phyloP scores from a whole-genome alignment of 1,140 invertebrate species.

The Pseudomyrmex flavicornis region DNA sequence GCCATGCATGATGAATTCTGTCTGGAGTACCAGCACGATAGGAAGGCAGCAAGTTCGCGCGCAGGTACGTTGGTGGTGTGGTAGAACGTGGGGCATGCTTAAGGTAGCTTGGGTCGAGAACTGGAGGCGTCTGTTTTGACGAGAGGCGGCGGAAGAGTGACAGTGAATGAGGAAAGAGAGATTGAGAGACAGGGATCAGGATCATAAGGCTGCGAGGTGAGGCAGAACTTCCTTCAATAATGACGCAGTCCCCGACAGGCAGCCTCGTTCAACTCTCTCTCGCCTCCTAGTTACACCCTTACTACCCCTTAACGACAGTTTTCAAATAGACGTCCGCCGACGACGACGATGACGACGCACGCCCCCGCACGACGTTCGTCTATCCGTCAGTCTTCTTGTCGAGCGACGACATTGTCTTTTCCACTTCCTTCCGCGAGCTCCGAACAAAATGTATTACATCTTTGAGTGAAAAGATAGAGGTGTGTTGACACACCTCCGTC shows the following conservation, averaged over 20 bases:
- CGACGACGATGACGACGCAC: constrained; percentile 48
- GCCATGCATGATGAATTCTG: constrained; percentile 69
- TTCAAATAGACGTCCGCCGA: constrained; percentile 72
- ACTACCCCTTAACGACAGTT: constrained; percentile 77
- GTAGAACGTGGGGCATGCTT: constrained; percentile 7
- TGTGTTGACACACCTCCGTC: neutral
- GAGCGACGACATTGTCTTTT: constrained; percentile 35
- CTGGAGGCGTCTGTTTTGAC: constrained; percentile 67
- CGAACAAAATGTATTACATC: constrained; percentile 49
- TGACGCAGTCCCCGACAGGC: constrained; percentile 71
- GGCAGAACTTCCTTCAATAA: constrained; percentile 75
- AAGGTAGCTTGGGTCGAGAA: constrained; percentile 53
- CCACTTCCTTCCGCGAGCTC: constrained; percentile 29
- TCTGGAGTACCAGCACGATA: constrained; percentile 68
- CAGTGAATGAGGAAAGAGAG: constrained; percentile 42
- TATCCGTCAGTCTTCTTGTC: constrained; percentile 58
- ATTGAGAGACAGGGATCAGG: constrained; percentile 60
- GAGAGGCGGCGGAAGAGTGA: constrained; percentile 58
- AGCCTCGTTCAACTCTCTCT: constrained; percentile 78
- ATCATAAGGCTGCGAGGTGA: constrained; percentile 67
- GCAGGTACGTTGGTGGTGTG: constrained; percentile 55
- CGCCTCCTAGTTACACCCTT: constrained; percentile 75
- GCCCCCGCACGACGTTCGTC: constrained; percentile 64
- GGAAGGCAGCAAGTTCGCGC: constrained; percentile 68
- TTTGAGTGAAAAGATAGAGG: constrained; percentile 13